Evolutionary conservation across 2,797 vertebrate species (phyloP), one percentile per base, ranked within the genome.

Genomic region (Limnodromus scolopaceus): DNA sequence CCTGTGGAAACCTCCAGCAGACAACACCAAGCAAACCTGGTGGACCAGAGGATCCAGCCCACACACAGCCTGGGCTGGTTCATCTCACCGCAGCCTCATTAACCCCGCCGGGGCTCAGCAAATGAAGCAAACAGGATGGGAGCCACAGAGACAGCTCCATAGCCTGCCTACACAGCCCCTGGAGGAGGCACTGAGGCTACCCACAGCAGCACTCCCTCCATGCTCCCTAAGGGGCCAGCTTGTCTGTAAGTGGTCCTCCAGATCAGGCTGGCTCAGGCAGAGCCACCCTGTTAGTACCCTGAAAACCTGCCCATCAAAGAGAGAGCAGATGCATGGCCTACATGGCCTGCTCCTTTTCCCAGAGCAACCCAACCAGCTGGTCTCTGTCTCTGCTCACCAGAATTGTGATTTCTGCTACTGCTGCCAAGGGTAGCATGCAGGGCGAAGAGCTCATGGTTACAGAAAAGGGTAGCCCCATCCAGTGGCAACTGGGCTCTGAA

Each of bases 91-190:
- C 69, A 53, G 69, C 70, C 55, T 66, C 74, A 22, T 63, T n/a
- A 66, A 80, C 36, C 46, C 18, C 6, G 3, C 6, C 0, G 0
- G 22, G 39, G 28, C 10, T 83, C 55, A 71, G 46, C 63, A 91
- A 60, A 65, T 0, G 0, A 72, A 89, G 55, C 0, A 0, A 64
- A 54, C 13, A 43, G 69, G 55, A 41, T 36, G 2, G 2, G 19
- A 84, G 79, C 34, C 22, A 11, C 0, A 0, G 45, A 64, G 61
- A 23, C 4, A 78, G 41, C 43, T 32, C 9, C 2, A 0, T 3
- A 6, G 32, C 43, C 74, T 41, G 45, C 19, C 16, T 18, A 22
- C 68, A 69, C 20, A 70, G 63, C 19, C 48, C 23, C 11, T 22
- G 39, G 27, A 53, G 27, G 6, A 74, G 38, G 15, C 28, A 65